Base-by-base conservation (phyloP, 1,140 invertebrate species). In the Berghia stephanieae region DNA sequence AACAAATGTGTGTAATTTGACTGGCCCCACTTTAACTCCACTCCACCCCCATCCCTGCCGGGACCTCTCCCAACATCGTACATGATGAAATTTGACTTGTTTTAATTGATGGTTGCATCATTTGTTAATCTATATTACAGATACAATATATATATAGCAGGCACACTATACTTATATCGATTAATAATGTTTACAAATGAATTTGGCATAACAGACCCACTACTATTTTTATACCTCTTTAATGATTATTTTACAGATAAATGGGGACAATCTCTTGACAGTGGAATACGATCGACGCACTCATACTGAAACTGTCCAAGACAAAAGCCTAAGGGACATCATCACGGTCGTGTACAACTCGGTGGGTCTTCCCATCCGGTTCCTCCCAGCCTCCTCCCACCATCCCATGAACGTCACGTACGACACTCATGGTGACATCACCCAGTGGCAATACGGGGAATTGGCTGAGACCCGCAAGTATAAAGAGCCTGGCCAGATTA, bases 221-320 rank as follows among this genome's bases (percentile, higher is more conserved):
- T n/a, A n/a, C n/a, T n/a, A n/a, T n/a, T n/a, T n/a, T n/a, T n/a
- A n/a, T n/a, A n/a, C n/a, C n/a, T n/a, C n/a, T n/a, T n/a, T n/a
- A n/a, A n/a, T n/a, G n/a, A n/a, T n/a, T n/a, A n/a, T 42, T 24
- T 81, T 82, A 13, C 82, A 89, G 88, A 84, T 89, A 34, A 89
- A 89, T 79, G 96, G 96, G 0, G 95, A 97, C 86, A 95, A 96
- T 86, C 91, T 97, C 0, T 91, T 98, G 36, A 94, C 95, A 1
- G 93, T 98, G 46, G 95, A 98, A 88, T 97, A 96, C 86, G 95
- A 98, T 86, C 94, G 96, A 84, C 94, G 94, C 60, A 93, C 93
- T 40, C 95, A 95, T 69, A 93, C 93, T 43, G 95, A 98, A 89
- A 96, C 94, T 0, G 94, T 98, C 83, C 96, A 95, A 81, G 96